Base-by-base conservation (phyloP, 2,888 invertebrate species). In the Litoditis marina region DNA sequence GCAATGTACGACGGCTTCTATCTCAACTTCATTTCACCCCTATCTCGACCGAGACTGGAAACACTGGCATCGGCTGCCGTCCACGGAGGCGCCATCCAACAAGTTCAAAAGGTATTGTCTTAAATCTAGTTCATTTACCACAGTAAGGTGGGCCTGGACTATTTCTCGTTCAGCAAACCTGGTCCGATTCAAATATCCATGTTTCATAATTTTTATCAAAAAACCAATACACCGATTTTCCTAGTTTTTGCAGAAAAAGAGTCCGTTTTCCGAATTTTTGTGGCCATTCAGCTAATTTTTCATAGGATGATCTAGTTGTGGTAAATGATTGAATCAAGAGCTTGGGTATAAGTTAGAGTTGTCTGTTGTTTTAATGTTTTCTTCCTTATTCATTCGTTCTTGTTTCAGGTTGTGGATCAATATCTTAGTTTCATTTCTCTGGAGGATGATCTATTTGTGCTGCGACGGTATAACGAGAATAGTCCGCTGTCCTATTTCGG, bases 381-480 rank as follows among this genome's bases (percentile, higher is more conserved):
- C 11, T 2, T 42, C 3, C 11, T 42, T 3, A 42, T 42, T 42
- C 2, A 19, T 8, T 16, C 5, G 4, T 27, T 11, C 70, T 65
- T 78, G 39, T 69, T 85, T 27, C 76, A 89, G 89, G 88, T 98
- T 16, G 95, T 89, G 85, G 98, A 99, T 85, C 98, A 99, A 85
- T 98, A 96, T 87, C 88, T 96, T 59, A 96, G 96, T 86, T 99
- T 98, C 81, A 94, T 99, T 77, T 91, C 92, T 51, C 86, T 99
- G 71, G 98, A 99, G 86, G 94, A 98, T 85, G 95, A 98, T 83
- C 88, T 99, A 84, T 99, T 96, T 85, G 80, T 80, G 16, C 68
- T 82, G n/a, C 65, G 77, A 80, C 90, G 92, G 82, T 92, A 95
- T 85, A 92, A 94, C 84, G 91, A 92, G 82, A 91, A 91, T 78